A percentile compares a stretch with the other conserved stretches of the same genome.
Evolutionary conservation across 1,140 invertebrate species (phyloP).

Genomic region (Drosophila yakuba): DNA sequence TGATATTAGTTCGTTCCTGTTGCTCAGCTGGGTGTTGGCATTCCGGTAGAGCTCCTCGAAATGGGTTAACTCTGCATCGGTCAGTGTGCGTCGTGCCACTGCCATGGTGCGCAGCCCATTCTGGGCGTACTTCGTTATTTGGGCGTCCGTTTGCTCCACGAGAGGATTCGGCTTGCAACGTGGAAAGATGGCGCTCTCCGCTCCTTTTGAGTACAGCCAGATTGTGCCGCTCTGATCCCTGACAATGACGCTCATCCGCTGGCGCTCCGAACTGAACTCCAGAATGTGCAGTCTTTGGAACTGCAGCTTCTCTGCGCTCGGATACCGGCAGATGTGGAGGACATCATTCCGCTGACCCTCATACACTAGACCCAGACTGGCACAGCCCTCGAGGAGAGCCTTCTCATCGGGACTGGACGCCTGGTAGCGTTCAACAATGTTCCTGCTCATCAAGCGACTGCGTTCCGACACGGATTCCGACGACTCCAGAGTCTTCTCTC

Average conservation of each 20-base stretch:
- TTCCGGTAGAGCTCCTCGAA: constrained; percentile 45
- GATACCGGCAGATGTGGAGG: constrained; percentile 34
- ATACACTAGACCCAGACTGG: constrained; percentile 89
- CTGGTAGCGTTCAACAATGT: constrained; percentile 84
- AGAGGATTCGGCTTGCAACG: constrained; percentile 85
- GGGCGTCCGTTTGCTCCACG: constrained; percentile 90
- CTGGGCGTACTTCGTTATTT: constrained; percentile 95
- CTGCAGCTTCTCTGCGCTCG: constrained; percentile 27
- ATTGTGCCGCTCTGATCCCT: constrained; percentile 89
- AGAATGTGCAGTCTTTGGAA: constrained; percentile 97
- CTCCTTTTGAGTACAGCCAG: constrained; percentile 92
- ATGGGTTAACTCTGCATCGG: constrained; percentile 84
- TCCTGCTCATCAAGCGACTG: constrained; percentile 24
- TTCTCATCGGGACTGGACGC: constrained; percentile 94
- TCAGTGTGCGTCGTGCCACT: constrained; percentile 89
- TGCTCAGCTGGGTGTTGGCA: constrained; percentile 56
- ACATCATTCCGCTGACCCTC: constrained; percentile 85
- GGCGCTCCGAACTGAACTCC: constrained; percentile 97
- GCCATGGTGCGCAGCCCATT: constrained; percentile 95
- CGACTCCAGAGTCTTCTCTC: not conserved
- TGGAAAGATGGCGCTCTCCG: constrained; percentile 90
- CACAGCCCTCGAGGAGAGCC: constrained; percentile 91
- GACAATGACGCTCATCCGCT: constrained; percentile 97
- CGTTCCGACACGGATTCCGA: constrained; percentile 17
- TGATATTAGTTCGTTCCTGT: constrained; percentile 50